Evolutionary conservation across 1,140 invertebrate genomes (phyloP), one percentile per base, ranked within the genome.

Genomic region (Cotesia vestalis): DNA sequence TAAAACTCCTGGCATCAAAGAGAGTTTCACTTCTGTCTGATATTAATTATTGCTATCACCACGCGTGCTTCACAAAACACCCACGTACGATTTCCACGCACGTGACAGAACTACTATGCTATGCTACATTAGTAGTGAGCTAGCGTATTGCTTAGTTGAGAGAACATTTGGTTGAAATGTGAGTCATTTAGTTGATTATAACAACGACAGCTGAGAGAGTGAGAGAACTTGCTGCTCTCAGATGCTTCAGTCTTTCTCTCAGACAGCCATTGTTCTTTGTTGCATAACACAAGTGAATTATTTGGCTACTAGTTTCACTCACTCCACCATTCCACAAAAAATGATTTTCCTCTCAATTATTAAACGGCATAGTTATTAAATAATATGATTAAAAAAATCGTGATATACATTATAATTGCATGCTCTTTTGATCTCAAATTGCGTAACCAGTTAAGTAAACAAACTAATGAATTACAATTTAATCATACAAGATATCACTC

Each of bases 1-100:
- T 35, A 52, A 61, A 60, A 6, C 40, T 46, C 61, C 70, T 75
- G 70, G 67, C 74, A 69, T 75, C 74, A 75, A 75, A 75, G 68
- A 64, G 27, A 62, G 38, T 46, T 20, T 36, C 27, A 12, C 36
- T 62, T 35, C 35, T 62, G 34, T 57, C 1, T 66, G 69, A 73
- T 73, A 76, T 76, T 76, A 76, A 76, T 76, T 76, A 76, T 76
- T 76, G 57, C 72, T 69, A 72, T 74, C 59, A 53, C 36, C 69
- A 62, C 63, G 38, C 67, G 70, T 52, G 40, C 66, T 38, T 64
- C 57, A 27, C 17, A 59, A 46, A 11, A 63, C 64, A 71, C 72
- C 57, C 68, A 71, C 63, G 59, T 64, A 51, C 34, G 59, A 71
- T 71, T 70, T 68, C 17, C 71, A 52, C 20, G 71, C 59, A 61